These are phyloP conservation scores for Beroe ovata DNA, from an alignment of 37 sponge, comb jelly and placozoan genomes.

Conservation along the genomic window DNA sequence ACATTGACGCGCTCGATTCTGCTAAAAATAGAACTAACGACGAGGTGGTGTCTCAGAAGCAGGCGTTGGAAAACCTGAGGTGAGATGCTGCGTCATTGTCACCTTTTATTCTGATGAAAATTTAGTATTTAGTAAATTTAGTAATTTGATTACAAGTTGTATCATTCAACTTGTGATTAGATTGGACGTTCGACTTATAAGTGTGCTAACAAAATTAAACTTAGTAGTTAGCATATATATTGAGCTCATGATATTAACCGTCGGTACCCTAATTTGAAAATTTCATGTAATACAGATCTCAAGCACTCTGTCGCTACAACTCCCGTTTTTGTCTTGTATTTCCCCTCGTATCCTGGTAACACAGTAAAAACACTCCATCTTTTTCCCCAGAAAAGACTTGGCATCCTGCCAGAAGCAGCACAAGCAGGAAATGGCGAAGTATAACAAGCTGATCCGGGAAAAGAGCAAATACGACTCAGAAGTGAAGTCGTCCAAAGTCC, in stretches of 20 bases:
- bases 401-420: conserved; percentile 50
- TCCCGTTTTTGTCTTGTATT: too few species aligned
- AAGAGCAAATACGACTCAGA: conserved; percentile 25
- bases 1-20: not conserved
- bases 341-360: too few species aligned
- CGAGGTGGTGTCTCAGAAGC: not conserved
- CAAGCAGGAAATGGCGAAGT: conserved; percentile 66
- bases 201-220: not conserved
- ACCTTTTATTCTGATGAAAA: too few species aligned
- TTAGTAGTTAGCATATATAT: not conserved
- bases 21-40: not conserved
- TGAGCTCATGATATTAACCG: not conserved
- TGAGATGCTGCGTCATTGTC: too few species aligned
- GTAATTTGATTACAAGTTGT: too few species aligned
- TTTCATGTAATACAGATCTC: too few species aligned
- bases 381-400: conserved; percentile 5
- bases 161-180: too few species aligned
- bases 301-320: too few species aligned
- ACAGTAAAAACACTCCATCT: not conserved
- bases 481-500: conserved; percentile 7
- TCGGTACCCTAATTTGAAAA: too few species aligned
- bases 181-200: too few species aligned
- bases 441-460: conserved; percentile 51
- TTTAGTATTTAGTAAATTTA: too few species aligned
- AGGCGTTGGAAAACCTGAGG: conserved; percentile 26